Evolutionary conservation across 1,140 invertebrate species (phyloP).

Genomic region (Atta cephalotes): DNA sequence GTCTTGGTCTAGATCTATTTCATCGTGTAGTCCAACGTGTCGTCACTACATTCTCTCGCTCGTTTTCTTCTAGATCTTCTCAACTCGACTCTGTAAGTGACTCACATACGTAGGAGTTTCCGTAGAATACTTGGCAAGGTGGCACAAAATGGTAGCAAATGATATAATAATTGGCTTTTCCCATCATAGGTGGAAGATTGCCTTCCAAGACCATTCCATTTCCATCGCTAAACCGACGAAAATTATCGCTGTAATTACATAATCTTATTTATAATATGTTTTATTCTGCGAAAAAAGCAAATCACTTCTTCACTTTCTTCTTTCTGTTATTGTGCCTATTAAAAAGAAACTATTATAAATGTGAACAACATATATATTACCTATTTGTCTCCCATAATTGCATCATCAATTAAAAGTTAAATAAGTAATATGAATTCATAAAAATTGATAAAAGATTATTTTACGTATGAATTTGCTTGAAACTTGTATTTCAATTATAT

Average conservation of each 20-base stretch:
- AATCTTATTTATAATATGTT: background rate
- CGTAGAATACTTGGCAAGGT: constrained; percentile 10
- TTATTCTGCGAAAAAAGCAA: background rate
- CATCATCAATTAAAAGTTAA: constrained; percentile 12
- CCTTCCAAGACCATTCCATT: background rate
- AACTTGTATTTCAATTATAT: background rate
- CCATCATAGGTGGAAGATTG: background rate
- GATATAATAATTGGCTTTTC: constrained; percentile 56
- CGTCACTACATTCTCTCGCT: constrained; percentile 25
- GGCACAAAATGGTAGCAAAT: background rate
- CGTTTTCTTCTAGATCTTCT: constrained; percentile 15
- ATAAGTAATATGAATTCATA: background rate
- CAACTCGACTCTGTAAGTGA: constrained; percentile 63
- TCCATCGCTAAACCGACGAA: background rate
- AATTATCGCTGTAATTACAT: background rate
- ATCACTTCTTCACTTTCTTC: background rate
- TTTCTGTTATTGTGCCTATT: too few relatives aligned
- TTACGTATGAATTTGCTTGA: background rate
- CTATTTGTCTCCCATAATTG: background rate
- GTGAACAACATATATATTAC: background rate
- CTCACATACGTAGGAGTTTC: constrained; percentile 41
- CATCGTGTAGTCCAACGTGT: constrained; percentile 26
- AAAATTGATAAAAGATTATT: background rate
- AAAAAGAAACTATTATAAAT: background rate
- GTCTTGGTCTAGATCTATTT: constrained; percentile 72